Conservation (phyloP, 2,888 invertebrate species). For the Podabrus alpinus region DNA sequence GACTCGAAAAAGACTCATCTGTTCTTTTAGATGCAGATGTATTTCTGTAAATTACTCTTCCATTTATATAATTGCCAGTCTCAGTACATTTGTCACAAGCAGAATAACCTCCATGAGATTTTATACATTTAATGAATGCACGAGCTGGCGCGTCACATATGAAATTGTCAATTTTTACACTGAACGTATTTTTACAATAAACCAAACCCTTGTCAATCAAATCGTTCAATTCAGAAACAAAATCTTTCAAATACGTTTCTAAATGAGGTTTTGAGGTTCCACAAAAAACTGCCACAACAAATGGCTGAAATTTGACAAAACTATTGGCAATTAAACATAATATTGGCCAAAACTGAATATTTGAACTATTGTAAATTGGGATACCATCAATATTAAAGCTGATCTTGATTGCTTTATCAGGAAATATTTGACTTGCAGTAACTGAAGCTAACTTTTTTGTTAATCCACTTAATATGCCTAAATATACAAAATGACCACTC, state of each 20-base stretch:
- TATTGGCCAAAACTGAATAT: slow-evolving; percentile 14
- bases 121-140: slow-evolving; percentile 17
- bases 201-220: background rate
- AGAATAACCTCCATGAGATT: slow-evolving; percentile 18
- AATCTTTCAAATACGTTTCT: slow-evolving; percentile 1
- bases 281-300: slow-evolving; percentile 7
- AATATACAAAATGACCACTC: too few species aligned
- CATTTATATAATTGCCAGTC: slow-evolving; percentile 6
- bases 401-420: background rate
- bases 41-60: too few species aligned
- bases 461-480: too few species aligned
- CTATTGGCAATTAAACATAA: background rate
- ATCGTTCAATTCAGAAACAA: background rate
- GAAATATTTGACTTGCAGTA: background rate
- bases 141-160: slow-evolving; percentile 19
- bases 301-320: background rate
- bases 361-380: slow-evolving; percentile 1
- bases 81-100: slow-evolving; percentile 21
- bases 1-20: too few species aligned
- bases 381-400: slow-evolving; percentile 11
- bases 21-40: too few species aligned
- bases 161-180: background rate
- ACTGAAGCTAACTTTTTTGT: too few species aligned
- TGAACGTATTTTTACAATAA: background rate
- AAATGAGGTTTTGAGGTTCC: slow-evolving; percentile 9